Evolutionary conservation across 2,113 vertebrate genomes (phyloP), one percentile per base, ranked within the genome.

Genomic region (Malurus alboscapulatus): DNA sequence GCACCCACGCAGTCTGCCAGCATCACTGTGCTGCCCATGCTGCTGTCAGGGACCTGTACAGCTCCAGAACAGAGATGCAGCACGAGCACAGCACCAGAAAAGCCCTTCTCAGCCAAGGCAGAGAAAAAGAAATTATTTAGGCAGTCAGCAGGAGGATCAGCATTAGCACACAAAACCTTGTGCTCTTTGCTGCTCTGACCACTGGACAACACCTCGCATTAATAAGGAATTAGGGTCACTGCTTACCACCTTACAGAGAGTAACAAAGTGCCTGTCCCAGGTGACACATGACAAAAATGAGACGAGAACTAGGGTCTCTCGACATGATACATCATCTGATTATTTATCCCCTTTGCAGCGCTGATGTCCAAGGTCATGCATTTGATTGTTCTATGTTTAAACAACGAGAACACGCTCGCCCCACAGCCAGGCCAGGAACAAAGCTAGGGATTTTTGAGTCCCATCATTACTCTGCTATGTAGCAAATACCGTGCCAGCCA

Each of bases 401-500:
- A 91, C 2, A 1, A 63, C 2, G 10, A 86, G 82, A 93, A 94
- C 71, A 59, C 55, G 0, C 82, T 94, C 30, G 1, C 48, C 55
- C 87, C 72, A 63, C 59, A 63, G 90, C 55, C 87, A 61, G 78
- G 65, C 55, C 71, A 83, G 71, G 62, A 90, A 95, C 90, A 95
- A 92, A 91, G 90, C 87, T 86, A 0, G 0, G 75, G 75, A 85
- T 89, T 96, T 90, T 15, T 75, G 47, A 80, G 76, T 71, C 84
- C 94, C 93, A 94, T 93, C 90, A 88, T 88, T 90, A 87, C 90
- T 92, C 78, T 81, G 91, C 93, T 86, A 83, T 63, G 87, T 71
- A 90, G 91, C 85, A 85, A 95, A 83, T 32, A 74, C 69, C 0
- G 5, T 75, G 90, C 92, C 90, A 96, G 94, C 95, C 89, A 63